These are phyloP conservation scores for Hydropotes inermis DNA, from an alignment of 2,113 vertebrate species.

Conservation along the genomic window DNA sequence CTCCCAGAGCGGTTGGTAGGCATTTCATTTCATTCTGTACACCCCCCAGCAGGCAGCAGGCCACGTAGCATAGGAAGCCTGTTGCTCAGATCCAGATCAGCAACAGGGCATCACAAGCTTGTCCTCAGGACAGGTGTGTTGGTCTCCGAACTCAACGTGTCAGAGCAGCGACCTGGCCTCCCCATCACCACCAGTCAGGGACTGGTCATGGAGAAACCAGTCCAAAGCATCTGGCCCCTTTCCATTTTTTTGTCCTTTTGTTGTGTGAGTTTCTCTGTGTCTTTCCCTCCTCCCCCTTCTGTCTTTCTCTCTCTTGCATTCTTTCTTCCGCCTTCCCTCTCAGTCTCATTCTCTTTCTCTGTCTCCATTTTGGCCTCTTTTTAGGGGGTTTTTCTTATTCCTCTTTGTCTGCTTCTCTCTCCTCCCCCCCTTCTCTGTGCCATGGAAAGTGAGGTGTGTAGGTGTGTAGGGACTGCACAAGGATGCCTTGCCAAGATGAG, in stretches of 20 bases:
- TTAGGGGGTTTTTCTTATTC: neutral
- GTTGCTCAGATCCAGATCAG: neutral
- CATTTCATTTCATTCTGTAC: neutral
- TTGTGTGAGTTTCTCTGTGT: neutral
- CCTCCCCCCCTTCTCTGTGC: neutral
- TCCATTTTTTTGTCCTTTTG: fast-evolving
- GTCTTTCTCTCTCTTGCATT: neutral
- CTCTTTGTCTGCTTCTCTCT: neutral
- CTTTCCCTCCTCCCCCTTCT: too few relatives aligned
- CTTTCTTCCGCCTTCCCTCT: neutral
- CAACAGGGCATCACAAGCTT: neutral
- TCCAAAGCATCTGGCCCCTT: neutral
- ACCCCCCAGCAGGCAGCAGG: neutral
- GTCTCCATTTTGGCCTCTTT: neutral
- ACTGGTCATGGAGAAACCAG: neutral
- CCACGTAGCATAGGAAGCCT: neutral
- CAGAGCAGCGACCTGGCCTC: neutral
- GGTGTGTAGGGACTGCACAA: neutral
- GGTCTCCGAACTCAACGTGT: neutral
- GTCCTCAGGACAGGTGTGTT: neutral
- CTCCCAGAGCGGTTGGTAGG: neutral
- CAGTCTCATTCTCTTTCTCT: neutral
- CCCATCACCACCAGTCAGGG: neutral
- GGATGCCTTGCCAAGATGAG: neutral
- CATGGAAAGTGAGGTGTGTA: neutral